Conservation (phyloP, 1,140 invertebrate species). For the Saccostrea cuccullata region DNA sequence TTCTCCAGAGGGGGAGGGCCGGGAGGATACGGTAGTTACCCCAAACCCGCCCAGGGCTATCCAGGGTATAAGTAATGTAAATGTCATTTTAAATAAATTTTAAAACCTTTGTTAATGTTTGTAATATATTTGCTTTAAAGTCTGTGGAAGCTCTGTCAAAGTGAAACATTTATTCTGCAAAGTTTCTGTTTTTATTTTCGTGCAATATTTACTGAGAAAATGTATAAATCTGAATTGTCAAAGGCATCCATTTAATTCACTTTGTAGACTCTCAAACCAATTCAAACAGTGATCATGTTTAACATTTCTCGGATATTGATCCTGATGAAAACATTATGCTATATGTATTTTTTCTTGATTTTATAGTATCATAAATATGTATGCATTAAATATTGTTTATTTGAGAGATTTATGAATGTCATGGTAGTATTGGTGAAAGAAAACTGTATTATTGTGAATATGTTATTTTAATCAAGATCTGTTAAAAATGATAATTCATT, state of each 20-base stretch:
- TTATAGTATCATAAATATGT: not conserved
- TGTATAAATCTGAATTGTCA: not conserved
- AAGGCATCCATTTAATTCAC: not conserved
- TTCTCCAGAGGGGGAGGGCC: slow-evolving; percentile 29
- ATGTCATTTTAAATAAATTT: too few relatives aligned
- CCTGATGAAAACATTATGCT: not conserved
- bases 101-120: not conserved
- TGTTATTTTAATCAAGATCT: not conserved
- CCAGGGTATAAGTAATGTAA: slow-evolving; percentile 38
- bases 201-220: not conserved
- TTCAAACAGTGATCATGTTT: too few relatives aligned
- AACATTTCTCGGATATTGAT: not conserved
- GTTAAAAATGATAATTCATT: not conserved
- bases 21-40: slow-evolving; percentile 3
- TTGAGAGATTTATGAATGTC: not conserved
- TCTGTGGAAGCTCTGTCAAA: not conserved
- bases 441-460: not conserved
- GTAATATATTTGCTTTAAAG: slow-evolving; percentile 2
- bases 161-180: not conserved
- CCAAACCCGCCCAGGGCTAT: slow-evolving; percentile 45
- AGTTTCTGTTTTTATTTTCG: not conserved
- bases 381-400: not conserved
- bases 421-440: not conserved
- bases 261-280: too few relatives aligned
- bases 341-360: not conserved